Conservation (phyloP, 2,113 vertebrate genomes). For the Brachypodius melanocephalos region DNA sequence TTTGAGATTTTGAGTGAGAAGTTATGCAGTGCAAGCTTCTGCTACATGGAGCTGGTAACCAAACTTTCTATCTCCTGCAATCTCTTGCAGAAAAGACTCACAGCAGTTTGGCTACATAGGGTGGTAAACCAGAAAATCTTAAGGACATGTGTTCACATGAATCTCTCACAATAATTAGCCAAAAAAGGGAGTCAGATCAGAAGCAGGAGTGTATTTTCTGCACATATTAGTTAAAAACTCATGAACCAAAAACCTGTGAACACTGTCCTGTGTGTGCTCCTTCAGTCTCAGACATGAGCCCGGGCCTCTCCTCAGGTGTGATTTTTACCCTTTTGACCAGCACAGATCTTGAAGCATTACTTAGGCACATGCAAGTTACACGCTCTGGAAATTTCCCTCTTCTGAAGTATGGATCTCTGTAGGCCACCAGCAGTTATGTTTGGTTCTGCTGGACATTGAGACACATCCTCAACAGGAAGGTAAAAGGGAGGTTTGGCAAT, state of each 20-base stretch:
- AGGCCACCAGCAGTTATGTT: background rate
- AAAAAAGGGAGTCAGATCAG: background rate
- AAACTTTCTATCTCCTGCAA: background rate
- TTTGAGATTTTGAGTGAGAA: background rate
- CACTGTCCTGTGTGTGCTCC: background rate
- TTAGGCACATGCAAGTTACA: background rate
- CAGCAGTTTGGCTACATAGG: background rate
- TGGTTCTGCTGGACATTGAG: background rate
- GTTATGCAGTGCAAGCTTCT: background rate
- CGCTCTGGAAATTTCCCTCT: background rate
- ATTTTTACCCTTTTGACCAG: background rate
- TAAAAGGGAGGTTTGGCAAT: background rate
- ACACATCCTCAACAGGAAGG: background rate
- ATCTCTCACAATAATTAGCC: background rate
- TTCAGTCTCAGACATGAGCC: background rate
- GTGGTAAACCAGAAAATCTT: background rate
- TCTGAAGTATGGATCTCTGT: accelerated
- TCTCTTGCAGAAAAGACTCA: background rate
- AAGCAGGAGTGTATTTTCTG: background rate
- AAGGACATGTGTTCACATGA: background rate
- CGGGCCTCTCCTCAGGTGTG: background rate
- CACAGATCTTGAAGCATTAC: background rate
- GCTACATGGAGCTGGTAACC: background rate
- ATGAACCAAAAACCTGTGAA: background rate
- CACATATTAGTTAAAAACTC: background rate